These are phyloP conservation scores for Ciconia stormi DNA, from an alignment of 2,113 vertebrate species.

Conservation along the genomic window DNA sequence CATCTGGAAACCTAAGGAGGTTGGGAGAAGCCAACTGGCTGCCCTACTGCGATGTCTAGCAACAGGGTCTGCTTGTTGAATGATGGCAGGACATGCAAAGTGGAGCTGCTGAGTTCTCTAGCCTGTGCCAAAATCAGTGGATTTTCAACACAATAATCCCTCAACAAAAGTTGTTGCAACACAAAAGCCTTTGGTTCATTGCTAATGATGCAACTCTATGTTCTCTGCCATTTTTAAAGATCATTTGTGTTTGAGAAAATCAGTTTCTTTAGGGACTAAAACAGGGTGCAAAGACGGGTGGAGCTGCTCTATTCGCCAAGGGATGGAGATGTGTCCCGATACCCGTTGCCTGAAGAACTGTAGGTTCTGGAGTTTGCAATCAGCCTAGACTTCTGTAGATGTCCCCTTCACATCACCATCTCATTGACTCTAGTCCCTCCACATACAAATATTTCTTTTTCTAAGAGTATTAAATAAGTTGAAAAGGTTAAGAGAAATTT, in stretches of 20 bases:
- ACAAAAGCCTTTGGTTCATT: neutral
- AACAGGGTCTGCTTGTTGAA: conserved; percentile 7
- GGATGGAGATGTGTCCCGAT: neutral
- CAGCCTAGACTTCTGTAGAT: neutral
- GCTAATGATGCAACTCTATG: neutral
- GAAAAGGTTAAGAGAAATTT: neutral
- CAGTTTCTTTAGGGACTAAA: neutral
- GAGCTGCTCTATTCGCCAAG: neutral
- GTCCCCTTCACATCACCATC: neutral
- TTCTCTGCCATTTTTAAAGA: conserved; percentile 8
- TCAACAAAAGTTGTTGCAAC: conserved; percentile 17
- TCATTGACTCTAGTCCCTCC: neutral
- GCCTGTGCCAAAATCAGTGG: conserved; percentile 15
- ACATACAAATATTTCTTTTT: neutral
- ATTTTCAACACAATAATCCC: conserved; percentile 32
- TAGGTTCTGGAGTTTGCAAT: neutral
- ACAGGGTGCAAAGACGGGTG: neutral
- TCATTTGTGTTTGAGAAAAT: neutral
- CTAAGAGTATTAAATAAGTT: neutral
- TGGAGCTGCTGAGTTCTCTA: neutral
- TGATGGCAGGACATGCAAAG: conserved; percentile 31
- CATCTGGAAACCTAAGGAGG: conserved; percentile 58
- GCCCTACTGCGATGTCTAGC: neutral
- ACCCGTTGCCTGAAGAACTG: neutral
- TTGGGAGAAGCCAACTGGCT: conserved; percentile 53